Percentiles rank a stretch among this genome's conserved stretches.
Conservation (phyloP, 1,140 invertebrate species). For the Asobara japonica region DNA sequence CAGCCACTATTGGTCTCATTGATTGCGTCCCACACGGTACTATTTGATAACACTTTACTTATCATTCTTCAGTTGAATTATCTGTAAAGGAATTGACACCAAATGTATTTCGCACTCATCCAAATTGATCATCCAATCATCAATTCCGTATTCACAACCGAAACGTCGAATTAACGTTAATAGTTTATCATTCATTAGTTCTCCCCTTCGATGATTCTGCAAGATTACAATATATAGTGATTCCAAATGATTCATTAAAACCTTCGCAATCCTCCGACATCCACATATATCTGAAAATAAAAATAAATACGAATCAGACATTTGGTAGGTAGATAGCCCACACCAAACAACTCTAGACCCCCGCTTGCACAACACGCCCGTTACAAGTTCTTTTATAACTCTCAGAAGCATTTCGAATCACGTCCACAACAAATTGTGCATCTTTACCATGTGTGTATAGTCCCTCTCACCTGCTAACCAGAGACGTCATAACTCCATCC, state of each 20-base stretch:
- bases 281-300: slow-evolving; percentile 30
- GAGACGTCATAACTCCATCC: neutral
- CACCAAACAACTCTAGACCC: neutral
- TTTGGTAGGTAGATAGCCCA: slow-evolving; percentile 27
- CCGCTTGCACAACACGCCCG: slow-evolving; percentile 46
- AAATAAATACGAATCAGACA: slow-evolving; percentile 11
- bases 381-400: slow-evolving; percentile 53
- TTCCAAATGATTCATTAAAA: neutral
- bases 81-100: no score
- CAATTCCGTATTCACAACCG: no score
- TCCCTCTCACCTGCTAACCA: neutral
- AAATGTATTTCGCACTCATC: no score
- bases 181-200: no score
- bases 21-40: no score
- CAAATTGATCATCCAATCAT: no score
- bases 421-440: slow-evolving; percentile 55
- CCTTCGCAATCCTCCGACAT: neutral
- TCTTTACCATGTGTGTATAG: slow-evolving; percentile 26
- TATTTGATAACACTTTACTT: no score
- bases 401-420: slow-evolving; percentile 54
- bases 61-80: no score
- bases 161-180: no score
- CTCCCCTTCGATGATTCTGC: neutral
- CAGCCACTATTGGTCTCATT: no score
- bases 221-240: neutral